Evolutionary conservation across 2,888 invertebrate species (phyloP).

Genomic region (Hylaea fasciaria): DNA sequence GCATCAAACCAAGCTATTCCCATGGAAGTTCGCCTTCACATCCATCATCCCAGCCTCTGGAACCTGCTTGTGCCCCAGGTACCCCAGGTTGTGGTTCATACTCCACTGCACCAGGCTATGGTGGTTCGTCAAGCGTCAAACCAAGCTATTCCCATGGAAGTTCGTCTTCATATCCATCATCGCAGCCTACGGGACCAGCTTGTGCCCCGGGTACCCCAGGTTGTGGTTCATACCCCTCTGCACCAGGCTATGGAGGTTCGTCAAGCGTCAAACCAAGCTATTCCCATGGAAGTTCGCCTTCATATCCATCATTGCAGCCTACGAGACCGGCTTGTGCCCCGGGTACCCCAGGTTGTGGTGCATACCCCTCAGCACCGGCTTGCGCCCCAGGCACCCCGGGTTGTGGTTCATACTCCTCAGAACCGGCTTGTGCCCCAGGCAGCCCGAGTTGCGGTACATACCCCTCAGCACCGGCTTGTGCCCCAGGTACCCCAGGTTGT

Average conservation of each 20-base stretch:
- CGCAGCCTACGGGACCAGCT: constrained; percentile 6
- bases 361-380: background rate
- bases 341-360: constrained; percentile 10
- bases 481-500: constrained; percentile 20
- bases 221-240: constrained; percentile 1
- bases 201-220: constrained; percentile 21
- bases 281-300: constrained; percentile 5
- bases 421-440: constrained; percentile 1
- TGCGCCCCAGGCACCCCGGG: background rate
- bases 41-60: constrained; percentile 9
- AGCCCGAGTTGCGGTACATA: background rate
- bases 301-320: constrained; percentile 12
- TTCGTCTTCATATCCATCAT: constrained; percentile 1
- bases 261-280: constrained; percentile 11
- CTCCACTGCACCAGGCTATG: constrained; percentile 5
- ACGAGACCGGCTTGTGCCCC: constrained; percentile 15
- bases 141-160: constrained; percentile 10
- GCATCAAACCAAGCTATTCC: constrained; percentile 11
- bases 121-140: background rate
- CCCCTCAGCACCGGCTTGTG: constrained; percentile 7
- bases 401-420: background rate
- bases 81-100: constrained; percentile 15
- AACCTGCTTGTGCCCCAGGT: constrained; percentile 21
- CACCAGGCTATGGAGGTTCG: constrained; percentile 1
- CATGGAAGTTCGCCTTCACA: constrained; percentile 16